These are phyloP conservation scores for Nipponia nippon DNA, from an alignment of 2,113 vertebrate species.

Conservation along the genomic window DNA sequence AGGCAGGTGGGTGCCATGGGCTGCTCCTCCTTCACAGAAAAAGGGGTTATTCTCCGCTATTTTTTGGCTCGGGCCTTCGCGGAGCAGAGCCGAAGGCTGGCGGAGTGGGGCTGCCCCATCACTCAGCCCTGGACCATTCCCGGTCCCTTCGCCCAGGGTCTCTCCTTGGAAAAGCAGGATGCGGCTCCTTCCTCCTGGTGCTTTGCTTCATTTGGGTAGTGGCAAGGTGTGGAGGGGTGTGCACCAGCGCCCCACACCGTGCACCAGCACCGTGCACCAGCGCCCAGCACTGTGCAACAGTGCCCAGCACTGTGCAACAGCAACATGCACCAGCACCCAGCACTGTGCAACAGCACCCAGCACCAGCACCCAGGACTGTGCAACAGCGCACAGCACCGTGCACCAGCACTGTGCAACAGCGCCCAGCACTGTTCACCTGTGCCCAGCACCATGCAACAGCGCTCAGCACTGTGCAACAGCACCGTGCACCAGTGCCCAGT, in stretches of 20 bases:
- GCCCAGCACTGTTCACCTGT: too few relatives aligned
- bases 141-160: background rate
- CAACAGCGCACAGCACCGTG: background rate
- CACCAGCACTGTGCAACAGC: background rate
- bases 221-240: background rate
- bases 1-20: too few relatives aligned
- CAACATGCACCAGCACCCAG: accelerated
- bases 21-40: too few relatives aligned
- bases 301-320: background rate
- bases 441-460: background rate
- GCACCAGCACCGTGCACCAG: background rate
- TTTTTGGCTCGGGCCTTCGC: background rate
- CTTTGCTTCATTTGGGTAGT: background rate
- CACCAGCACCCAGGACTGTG: too few relatives aligned
- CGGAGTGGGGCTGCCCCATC: background rate
- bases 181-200: background rate
- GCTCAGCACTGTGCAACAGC: background rate
- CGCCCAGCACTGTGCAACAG: too few relatives aligned
- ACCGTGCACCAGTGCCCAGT: too few relatives aligned
- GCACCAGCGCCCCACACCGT: background rate
- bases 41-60: too few relatives aligned
- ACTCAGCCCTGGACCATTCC: background rate
- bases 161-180: background rate
- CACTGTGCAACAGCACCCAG: too few relatives aligned
- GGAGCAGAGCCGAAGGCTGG: background rate